phyloP scores from a whole-genome alignment of 1,140 invertebrate species.

The Dreissena rostriformis region DNA sequence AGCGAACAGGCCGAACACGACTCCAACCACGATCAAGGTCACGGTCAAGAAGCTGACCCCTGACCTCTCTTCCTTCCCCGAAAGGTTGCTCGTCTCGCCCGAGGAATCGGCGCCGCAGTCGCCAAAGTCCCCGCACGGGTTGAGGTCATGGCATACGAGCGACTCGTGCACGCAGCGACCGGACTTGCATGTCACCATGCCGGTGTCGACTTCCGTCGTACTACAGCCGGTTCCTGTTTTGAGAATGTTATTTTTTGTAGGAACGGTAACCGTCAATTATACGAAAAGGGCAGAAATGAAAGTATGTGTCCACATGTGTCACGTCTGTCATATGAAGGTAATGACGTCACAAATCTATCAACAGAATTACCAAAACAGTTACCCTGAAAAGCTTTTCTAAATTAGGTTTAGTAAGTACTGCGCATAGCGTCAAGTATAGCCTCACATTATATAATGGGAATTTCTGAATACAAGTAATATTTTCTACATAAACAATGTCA shows the following conservation, averaged over 20 bases:
- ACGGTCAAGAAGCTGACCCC: conserved; percentile 15
- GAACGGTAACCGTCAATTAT: background rate
- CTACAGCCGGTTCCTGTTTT: conserved; percentile 28
- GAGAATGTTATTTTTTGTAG: background rate
- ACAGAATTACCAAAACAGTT: too few species aligned
- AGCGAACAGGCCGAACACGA: conserved; percentile 41
- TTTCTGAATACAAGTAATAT: too few species aligned
- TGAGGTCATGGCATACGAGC: conserved; percentile 35
- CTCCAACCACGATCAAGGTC: conserved; percentile 16
- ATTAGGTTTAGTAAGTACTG: too few species aligned
- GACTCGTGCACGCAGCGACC: conserved; percentile 40
- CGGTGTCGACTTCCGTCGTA: background rate
- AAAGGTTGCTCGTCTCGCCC: background rate
- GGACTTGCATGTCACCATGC: conserved; percentile 32
- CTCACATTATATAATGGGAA: too few species aligned
- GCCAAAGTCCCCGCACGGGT: conserved; percentile 38
- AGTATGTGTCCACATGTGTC: background rate
- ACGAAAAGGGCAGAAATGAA: background rate
- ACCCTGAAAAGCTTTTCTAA: too few species aligned
- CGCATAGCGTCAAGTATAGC: too few species aligned
- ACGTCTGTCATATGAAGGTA: background rate
- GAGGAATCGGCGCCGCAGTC: conserved; percentile 12
- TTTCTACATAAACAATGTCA: too few species aligned
- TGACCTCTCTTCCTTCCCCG: background rate
- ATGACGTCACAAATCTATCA: background rate